Evolutionary conservation across 2,113 vertebrate species (phyloP), one percentile per base, ranked within the genome.

Genomic region (Craseonycteris thonglongyai): DNA sequence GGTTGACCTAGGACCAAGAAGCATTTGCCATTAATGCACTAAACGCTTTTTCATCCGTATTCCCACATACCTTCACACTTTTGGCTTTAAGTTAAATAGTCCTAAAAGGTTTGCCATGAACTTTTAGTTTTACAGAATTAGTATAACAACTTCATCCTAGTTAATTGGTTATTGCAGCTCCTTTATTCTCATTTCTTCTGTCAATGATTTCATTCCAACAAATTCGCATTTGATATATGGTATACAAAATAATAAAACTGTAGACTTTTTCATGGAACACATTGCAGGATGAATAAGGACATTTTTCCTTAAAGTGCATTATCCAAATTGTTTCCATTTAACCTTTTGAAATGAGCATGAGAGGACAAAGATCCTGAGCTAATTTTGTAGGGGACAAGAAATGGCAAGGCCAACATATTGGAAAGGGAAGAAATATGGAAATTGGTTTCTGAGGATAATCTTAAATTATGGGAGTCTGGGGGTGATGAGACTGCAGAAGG

Each of bases 181-280:
- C 61, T 83, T 90, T 90, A 94, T 87, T 94, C 93, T 96, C 56
- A 71, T 81, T 88, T 94, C 69, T 92, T 90, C 30, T 86, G 63
- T 90, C 56, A 75, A 79, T 47, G 76, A 87, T 80, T 95, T 90
- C 7, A 82, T 86, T 85, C 49, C 65, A 95, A 63, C 61, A 92
- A 56, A 68, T 91, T 88, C 94, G 51, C 15, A 68, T 86, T 86
- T 97, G 56, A 81, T 40, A 88, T 65, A n/a, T n/a, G n/a, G n/a
- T n/a, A 92, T 33, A 82, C 42, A 85, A 78, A 89, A 94, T 91
- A 95, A 76, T 94, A 80, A 95, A 94, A 85, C 26, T 42, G 80
- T 19, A 75, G 14, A 85, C 30, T 58, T 68, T 79, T 92, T 79
- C 9, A 69, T 4, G 26, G 35, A 86, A 92, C 61, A 61, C 6